Evolutionary conservation across 2,888 invertebrate genomes (phyloP).

Genomic region (Campoplex capitator): DNA sequence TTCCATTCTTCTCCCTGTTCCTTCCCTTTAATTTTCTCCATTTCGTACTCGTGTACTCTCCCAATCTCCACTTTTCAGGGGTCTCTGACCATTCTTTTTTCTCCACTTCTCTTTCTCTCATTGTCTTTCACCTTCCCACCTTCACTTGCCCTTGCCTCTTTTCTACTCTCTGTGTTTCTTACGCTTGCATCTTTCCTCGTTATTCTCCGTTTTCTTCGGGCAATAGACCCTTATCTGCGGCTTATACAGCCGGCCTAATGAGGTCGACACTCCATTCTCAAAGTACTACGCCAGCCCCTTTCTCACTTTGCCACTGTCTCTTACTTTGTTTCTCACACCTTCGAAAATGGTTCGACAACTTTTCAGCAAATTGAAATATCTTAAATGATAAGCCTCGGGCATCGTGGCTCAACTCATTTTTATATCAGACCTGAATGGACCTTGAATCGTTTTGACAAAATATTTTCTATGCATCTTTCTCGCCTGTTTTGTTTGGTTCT

Average conservation of each 20-base stretch:
- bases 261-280: slow-evolving; percentile 32
- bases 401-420: slow-evolving; percentile 13
- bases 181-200: slow-evolving; percentile 36
- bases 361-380: slow-evolving; percentile 75
- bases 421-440: not conserved
- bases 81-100: slow-evolving; percentile 22
- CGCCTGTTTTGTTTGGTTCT: not conserved
- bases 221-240: slow-evolving; percentile 71
- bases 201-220: slow-evolving; percentile 48
- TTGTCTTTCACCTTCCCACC: not conserved
- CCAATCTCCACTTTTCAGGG: slow-evolving; percentile 45
- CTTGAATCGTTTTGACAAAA: not conserved
- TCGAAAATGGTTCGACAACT: slow-evolving; percentile 68
- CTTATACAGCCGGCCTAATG: slow-evolving; percentile 47
- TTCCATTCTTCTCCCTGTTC: slow-evolving; percentile 28
- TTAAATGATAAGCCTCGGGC: slow-evolving; percentile 71
- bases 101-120: slow-evolving; percentile 4
- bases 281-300: slow-evolving; percentile 5
- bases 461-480: not conserved
- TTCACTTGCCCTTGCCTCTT: not conserved
- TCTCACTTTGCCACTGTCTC: not conserved
- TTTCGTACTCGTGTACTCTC: slow-evolving; percentile 56
- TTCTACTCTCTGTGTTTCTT: not conserved
- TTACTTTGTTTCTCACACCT: not conserved
- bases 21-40: slow-evolving; percentile 59